Conservation (phyloP, 2,113 vertebrate species). For the Carlito syrichta region DNA sequence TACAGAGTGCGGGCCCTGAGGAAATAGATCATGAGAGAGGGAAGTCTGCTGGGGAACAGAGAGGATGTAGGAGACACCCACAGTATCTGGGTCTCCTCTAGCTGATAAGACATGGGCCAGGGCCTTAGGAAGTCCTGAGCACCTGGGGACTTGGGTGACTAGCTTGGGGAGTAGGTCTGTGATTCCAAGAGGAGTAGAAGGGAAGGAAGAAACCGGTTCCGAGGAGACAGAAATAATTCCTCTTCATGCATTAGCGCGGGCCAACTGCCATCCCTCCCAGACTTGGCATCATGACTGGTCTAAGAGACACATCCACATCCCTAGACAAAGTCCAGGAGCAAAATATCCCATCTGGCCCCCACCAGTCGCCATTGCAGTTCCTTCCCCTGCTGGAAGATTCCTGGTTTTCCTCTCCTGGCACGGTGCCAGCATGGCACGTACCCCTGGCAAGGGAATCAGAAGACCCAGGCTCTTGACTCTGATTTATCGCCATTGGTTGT, state of each 20-base stretch:
- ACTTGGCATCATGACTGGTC: neutral
- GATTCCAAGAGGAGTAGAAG: neutral
- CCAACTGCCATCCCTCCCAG: neutral
- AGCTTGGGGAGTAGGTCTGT: neutral
- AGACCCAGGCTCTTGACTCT: neutral
- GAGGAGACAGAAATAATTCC: neutral
- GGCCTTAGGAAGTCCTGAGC: neutral
- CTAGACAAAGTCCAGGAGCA: neutral
- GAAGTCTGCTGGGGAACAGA: neutral
- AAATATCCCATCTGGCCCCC: neutral
- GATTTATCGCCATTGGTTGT: no score
- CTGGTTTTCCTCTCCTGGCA: neutral
- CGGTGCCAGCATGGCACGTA: neutral
- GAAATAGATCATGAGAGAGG: neutral
- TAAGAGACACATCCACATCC: neutral
- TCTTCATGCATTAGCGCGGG: neutral
- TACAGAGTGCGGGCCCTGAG: neutral
- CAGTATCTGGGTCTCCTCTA: neutral
- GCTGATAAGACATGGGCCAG: neutral
- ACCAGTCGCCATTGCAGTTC: accelerated
- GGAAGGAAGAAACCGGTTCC: neutral
- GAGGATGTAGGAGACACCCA: accelerated
- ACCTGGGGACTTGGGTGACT: neutral
- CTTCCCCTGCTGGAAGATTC: neutral
- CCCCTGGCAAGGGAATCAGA: neutral